Base-by-base conservation (phyloP, 2,797 vertebrate species). In the Falco naumanni region DNA sequence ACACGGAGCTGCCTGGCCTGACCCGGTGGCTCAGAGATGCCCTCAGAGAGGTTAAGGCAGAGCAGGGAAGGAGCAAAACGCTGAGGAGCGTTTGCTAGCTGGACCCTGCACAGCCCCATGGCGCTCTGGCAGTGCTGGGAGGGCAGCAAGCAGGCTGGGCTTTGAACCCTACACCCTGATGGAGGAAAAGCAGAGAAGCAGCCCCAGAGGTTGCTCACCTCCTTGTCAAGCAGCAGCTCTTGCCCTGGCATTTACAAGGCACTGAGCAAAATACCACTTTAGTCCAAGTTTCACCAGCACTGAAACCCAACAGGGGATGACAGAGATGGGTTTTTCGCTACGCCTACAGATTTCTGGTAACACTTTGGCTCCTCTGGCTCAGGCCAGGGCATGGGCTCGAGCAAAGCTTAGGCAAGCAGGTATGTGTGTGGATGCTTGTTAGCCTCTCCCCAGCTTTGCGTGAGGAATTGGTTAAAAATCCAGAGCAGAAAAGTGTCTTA, bases 261-360 rank as follows among this genome's bases (percentile, higher is more conserved):
- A 65, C 61, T 24, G 64, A 84, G 74, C 37, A 87, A 57, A 93
- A 50, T 15, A 25, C 45, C 64, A 29, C 60, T 81, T 74, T 45
- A 53, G 59, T 34, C 26, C 29, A 51, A 70, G 78, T 34, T 59
- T 71, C 63, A 56, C 26, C 47, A 33, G 66, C 28, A 16, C 51
- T 19, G 70, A 90, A 57, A 54, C 66, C 37, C 63, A 45, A 47
- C 28, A 50, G 68, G n/a, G 84, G 72, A 78, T 20, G 39, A n/a
- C 43, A 45, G 29, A 41, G 43, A 21, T 0, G 4, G 26, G 5
- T 6, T 60, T 77, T 87, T 63, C 3, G 0, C 13, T 45, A 15
- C 8, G 72, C 26, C 39, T 47, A 39, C 19, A 56, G 2, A 37
- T 28, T 81, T 37, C 76, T 45, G 54, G 10, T 66, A 60, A 17